These are phyloP conservation scores for Nomada ruficornis DNA, from an alignment of 2,888 invertebrate species.

Conservation along the genomic window DNA sequence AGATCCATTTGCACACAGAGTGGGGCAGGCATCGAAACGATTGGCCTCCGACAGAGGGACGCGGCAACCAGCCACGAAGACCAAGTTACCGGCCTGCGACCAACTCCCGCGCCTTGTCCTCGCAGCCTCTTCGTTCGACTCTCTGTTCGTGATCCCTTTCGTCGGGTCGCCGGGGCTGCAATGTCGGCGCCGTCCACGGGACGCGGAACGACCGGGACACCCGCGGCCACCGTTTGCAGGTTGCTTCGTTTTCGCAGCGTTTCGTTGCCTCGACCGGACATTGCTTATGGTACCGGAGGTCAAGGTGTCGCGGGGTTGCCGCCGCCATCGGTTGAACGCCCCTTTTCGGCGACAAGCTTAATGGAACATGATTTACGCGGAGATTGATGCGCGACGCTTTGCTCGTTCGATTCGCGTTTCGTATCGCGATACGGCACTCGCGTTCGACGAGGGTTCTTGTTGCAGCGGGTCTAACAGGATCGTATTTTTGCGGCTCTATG, in stretches of 20 bases:
- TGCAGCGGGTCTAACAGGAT: no score
- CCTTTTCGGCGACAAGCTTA: neutral
- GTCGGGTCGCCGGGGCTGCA: neutral
- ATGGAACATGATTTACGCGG: neutral
- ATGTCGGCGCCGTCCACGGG: neutral
- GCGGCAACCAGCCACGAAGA: constrained; percentile 25
- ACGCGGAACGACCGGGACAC: neutral
- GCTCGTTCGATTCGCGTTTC: no score
- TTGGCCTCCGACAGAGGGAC: constrained; percentile 21
- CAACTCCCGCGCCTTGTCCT: constrained; percentile 9
- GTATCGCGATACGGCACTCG: no score
- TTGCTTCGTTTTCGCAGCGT: no score
- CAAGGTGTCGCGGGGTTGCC: neutral
- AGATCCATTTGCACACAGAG: constrained; percentile 9
- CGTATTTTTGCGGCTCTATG: no score
- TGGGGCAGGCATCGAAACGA: constrained; percentile 37
- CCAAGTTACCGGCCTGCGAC: constrained; percentile 39
- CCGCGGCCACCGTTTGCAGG: neutral
- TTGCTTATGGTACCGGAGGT: neutral
- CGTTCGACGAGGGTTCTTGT: no score
- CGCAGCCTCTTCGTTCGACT: constrained; percentile 28
- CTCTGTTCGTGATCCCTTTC: constrained; percentile 3
- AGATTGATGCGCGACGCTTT: no score
- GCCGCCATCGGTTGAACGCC: constrained; percentile 28
- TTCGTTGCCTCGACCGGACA: neutral